Percentiles rank a stretch among this genome's conserved stretches.
Conservation (phyloP, 2,113 vertebrate species). For the Heteronetta atricapilla region DNA sequence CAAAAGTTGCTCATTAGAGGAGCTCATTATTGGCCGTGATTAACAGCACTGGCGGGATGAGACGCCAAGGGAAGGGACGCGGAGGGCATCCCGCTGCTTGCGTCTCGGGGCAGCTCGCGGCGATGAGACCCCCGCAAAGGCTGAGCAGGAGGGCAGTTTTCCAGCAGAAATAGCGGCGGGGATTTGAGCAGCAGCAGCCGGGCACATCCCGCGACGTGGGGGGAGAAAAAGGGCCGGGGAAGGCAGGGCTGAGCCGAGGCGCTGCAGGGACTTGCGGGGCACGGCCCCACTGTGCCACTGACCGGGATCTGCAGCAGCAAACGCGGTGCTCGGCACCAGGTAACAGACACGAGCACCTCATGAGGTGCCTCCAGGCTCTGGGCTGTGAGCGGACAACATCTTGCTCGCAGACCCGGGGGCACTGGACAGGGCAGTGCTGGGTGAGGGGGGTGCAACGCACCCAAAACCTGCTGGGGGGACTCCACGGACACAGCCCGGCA, state of each 20-base stretch:
- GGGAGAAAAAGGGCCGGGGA: too few relatives aligned
- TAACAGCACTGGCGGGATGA: not conserved
- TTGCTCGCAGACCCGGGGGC: too few relatives aligned
- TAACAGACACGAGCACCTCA: too few relatives aligned
- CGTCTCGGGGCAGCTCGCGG: not conserved
- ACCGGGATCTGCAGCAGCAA: not conserved
- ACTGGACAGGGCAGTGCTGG: too few relatives aligned
- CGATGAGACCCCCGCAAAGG: not conserved
- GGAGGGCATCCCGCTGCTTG: not conserved
- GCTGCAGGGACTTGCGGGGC: too few relatives aligned
- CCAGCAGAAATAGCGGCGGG: accelerated
- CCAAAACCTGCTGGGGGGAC: too few relatives aligned
- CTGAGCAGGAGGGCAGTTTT: not conserved
- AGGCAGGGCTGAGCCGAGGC: not conserved
- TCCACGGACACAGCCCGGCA: too few relatives aligned
- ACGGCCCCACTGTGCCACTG: too few relatives aligned
- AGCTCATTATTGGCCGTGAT: not conserved
- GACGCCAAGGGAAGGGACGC: not conserved
- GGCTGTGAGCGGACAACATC: too few relatives aligned
- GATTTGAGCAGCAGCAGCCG: not conserved
- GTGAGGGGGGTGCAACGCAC: too few relatives aligned
- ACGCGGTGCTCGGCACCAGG: too few relatives aligned
- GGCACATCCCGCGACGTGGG: not conserved
- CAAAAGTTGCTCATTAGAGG: not conserved
- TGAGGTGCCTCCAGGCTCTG: too few relatives aligned